These are phyloP conservation scores for Eira barbara DNA, from an alignment of 2,113 vertebrate genomes.

Conservation along the genomic window DNA sequence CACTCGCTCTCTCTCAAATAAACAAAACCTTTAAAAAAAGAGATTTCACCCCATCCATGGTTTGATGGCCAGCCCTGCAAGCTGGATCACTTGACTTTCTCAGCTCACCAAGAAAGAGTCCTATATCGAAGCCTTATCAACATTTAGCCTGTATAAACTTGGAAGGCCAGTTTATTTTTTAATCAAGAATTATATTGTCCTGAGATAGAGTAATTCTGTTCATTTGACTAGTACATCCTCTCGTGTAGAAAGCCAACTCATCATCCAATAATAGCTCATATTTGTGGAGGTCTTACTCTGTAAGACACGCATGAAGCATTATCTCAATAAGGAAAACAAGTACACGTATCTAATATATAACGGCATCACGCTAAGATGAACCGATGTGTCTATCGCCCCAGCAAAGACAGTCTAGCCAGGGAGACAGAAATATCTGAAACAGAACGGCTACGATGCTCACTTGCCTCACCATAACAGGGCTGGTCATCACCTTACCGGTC, in stretches of 20 bases:
- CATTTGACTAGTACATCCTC: not conserved
- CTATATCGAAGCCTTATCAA: not conserved
- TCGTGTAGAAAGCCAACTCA: not conserved
- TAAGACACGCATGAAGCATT: not conserved
- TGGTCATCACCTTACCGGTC: not conserved
- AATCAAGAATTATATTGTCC: not conserved
- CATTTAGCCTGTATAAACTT: not conserved
- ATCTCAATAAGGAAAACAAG: not conserved
- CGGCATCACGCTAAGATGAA: not conserved
- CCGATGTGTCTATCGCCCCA: not conserved
- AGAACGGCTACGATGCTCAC: rapidly evolving
- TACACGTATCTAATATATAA: not conserved
- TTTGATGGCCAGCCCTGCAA: not conserved
- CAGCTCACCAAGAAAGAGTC: not conserved
- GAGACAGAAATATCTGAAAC: not conserved
- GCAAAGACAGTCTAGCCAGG: not conserved
- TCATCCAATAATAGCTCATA: not conserved
- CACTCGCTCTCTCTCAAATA: not conserved
- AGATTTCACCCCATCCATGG: not conserved
- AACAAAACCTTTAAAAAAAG: not conserved
- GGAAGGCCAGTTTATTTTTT: not conserved
- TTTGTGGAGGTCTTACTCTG: not conserved
- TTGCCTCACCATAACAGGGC: rapidly evolving
- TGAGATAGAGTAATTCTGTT: not conserved
- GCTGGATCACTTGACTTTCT: not conserved